phyloP scores from a whole-genome alignment of 2,888 invertebrate species.

The Himalopsyche japonica region DNA sequence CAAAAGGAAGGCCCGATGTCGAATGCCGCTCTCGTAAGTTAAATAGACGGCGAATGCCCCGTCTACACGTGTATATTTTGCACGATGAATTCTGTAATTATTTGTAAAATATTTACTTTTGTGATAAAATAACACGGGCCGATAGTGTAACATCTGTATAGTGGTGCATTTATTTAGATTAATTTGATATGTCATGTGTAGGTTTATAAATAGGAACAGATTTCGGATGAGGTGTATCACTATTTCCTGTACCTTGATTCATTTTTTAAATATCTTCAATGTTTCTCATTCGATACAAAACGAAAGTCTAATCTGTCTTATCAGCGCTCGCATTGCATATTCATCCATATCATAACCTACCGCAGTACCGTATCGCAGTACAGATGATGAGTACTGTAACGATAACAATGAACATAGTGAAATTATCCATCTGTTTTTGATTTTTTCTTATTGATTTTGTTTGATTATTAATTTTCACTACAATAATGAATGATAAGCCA shows the following conservation, averaged over 20 bases:
- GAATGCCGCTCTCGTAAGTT: constrained; percentile 60
- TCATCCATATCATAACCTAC: background rate
- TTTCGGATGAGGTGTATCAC: constrained; percentile 37
- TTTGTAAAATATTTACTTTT: constrained; percentile 39
- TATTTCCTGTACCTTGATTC: constrained; percentile 32
- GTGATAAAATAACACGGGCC: constrained; percentile 40
- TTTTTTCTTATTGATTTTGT: constrained; percentile 25
- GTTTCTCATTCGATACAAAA: constrained; percentile 30
- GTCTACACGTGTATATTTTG: constrained; percentile 54
- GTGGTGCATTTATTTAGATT: constrained; percentile 39
- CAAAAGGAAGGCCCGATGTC: constrained; percentile 71
- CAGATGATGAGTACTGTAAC: background rate
- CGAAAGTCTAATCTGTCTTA: constrained; percentile 41
- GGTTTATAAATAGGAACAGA: constrained; percentile 28
- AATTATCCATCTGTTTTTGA: constrained; percentile 19
- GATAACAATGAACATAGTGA: background rate
- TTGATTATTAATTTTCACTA: constrained; percentile 33
- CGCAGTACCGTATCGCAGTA: background rate
- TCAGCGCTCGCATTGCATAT: constrained; percentile 14
- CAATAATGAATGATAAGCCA: constrained; percentile 40
- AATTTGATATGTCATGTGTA: constrained; percentile 29
- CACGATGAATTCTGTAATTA: constrained; percentile 47
- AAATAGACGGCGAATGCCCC: constrained; percentile 20
- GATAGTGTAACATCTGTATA: constrained; percentile 41
- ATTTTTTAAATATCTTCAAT: constrained; percentile 29